Base-by-base conservation (phyloP, 2,113 vertebrate genomes). In the Mesoclemmys tuberculata region DNA sequence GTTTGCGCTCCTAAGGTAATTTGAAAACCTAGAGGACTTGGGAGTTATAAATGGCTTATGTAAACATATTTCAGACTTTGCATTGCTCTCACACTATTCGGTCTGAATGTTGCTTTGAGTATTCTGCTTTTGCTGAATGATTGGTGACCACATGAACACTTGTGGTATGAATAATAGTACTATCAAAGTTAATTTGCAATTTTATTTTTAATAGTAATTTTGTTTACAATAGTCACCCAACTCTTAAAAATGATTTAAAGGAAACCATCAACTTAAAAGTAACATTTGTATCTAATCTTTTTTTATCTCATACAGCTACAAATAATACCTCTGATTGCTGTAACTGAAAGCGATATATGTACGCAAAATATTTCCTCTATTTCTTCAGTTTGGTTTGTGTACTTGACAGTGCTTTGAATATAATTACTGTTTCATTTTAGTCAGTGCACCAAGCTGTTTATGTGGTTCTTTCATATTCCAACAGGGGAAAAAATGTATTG, bases 381-480 rank as follows among this genome's bases (percentile, higher is more conserved):
- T 96, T 92, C 84, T 55, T 90, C 75, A 94, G 80, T 87, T 91
- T 87, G 41, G n/a, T 89, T 78, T 75, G 88, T 81, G 24, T 88
- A 95, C 91, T 83, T 90, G 86, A 87, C 68, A 75, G 38, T 26
- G 21, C 71, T 26, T 75, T 75, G 38, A 38, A 44, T 75, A 48
- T 2, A 8, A n/a, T 92, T 79, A 75, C 88, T 94, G 61, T 91
- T 85, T 84, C 49, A 84, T 87, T 81, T 79, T 85, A 89, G 61
- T 94, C 38, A 64, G 16, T 38, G 86, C 55, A 77, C 94, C 71
- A 54, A 74, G 35, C 54, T 27, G 82, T 56, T 79, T 44, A 46
- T 61, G 29, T 64, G 12, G 0, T n/a, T 87, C 85, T 80, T 89
- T 92, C 84, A 48, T 26, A 38, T 31, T 75, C 90, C 93, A 94